Base-by-base conservation (phyloP, 1,140 invertebrate species). In the Cydia pomonella region DNA sequence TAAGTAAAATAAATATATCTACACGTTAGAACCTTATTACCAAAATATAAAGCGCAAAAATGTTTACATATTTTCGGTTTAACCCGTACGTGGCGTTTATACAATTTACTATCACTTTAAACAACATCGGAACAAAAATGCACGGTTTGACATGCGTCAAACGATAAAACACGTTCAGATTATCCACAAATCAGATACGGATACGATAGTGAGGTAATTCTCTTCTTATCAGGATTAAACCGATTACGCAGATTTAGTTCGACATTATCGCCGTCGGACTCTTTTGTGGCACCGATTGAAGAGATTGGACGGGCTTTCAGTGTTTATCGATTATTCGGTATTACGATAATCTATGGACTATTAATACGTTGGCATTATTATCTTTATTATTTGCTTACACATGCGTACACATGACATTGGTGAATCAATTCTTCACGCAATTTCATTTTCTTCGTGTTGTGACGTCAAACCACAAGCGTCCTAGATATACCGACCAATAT, bases 191-290 rank as follows among this genome's bases (percentile, higher is more conserved):
- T 75, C 75, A 38, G 82, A 83, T 85, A 85, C 50, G 83, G 80
- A 77, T 82, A 76, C 74, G 73, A 73, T 75, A 41, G 38, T 27
- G 41, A 75, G 86, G 84, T 89, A 81, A 74, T 72, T 74, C 64
- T 44, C 64, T 76, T 79, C 78, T 74, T 80, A 84, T 77, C 76
- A 76, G 87, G 88, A 90, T 90, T 86, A 88, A 76, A 69, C 53
- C 72, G 87, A 88, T 89, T 84, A 85, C 82, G 86, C 87, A 89
- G 89, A 88, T 89, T 82, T 87, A 80, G 72, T 83, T 85, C 87
- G 85, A 85, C 87, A 80, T 75, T 73, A 53, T 80, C 72, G 64
- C 80, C 75, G 84, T 81, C 85, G 87, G 83, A 82, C 76, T 84
- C 72, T 47, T 66, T 73, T 73, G 72, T 41, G 72, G 25, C n/a